phyloP scores from a whole-genome alignment of 2,797 vertebrate species.

The Trachurus trachurus region DNA sequence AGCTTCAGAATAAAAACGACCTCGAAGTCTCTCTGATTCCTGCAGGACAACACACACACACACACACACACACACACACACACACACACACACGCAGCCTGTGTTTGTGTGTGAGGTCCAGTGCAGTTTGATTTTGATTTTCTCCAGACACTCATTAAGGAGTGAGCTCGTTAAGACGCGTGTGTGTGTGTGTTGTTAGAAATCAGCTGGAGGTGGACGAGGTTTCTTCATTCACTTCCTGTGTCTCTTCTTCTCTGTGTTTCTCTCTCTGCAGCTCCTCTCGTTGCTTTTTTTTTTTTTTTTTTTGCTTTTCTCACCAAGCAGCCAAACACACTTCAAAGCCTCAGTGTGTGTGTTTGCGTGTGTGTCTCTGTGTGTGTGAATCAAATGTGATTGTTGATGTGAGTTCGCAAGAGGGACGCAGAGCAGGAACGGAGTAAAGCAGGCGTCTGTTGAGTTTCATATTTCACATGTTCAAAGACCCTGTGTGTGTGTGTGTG shows the following conservation, averaged over 20 bases:
- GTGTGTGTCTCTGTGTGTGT: constrained; percentile 14
- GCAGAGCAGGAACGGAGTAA: constrained; percentile 50
- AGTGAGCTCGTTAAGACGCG: background rate
- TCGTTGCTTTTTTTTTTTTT: background rate
- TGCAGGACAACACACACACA: no score
- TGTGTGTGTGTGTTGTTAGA: no score
- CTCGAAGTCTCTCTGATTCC: no score
- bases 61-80: no score
- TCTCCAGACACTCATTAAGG: background rate
- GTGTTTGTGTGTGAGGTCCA: no score
- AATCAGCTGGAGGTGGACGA: no score
- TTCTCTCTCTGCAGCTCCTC: constrained; percentile 34
- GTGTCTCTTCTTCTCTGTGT: constrained; percentile 11
- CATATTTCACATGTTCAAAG: constrained; percentile 74
- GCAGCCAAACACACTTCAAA: constrained; percentile 57
- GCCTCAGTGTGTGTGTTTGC: constrained; percentile 14
- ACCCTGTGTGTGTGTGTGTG: background rate
- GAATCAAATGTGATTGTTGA: constrained; percentile 63
- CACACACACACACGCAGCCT: background rate
- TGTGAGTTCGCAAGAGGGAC: constrained; percentile 37
- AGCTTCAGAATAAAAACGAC: no score
- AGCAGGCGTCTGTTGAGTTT: constrained; percentile 62
- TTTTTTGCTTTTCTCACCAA: constrained; percentile 34
- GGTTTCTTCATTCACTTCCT: constrained; percentile 6
- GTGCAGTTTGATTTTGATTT: background rate